These are phyloP conservation scores for Myiozetetes cayanensis DNA, from an alignment of 2,113 vertebrate genomes.

Conservation along the genomic window DNA sequence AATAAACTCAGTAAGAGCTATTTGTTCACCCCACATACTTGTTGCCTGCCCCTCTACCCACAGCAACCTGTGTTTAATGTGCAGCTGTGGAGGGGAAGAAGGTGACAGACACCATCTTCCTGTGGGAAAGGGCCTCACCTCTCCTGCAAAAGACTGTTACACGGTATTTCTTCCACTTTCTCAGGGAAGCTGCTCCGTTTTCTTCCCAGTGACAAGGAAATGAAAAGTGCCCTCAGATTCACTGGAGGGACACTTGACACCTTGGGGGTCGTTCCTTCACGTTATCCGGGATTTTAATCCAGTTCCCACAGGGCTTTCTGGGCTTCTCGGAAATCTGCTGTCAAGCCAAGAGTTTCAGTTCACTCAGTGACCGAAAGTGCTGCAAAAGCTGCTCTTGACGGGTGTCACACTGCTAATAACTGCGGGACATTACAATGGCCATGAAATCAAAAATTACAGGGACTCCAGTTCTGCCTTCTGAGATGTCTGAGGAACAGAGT, in stretches of 20 bases:
- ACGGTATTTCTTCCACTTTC: background rate
- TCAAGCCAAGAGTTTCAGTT: background rate
- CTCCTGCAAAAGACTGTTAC: background rate
- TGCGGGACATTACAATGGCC: background rate
- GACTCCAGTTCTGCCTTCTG: background rate
- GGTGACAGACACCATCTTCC: background rate
- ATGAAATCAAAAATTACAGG: background rate
- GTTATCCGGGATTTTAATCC: background rate
- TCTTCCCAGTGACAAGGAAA: background rate
- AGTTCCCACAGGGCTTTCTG: background rate
- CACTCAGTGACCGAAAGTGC: background rate
- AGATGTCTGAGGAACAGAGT: background rate
- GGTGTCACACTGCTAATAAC: background rate
- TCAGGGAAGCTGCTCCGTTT: background rate
- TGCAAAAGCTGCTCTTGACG: background rate
- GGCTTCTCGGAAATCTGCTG: background rate
- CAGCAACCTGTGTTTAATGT: fast-evolving
- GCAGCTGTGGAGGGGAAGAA: background rate
- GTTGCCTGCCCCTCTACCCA: background rate
- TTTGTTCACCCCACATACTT: background rate
- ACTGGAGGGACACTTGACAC: background rate
- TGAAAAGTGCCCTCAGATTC: background rate
- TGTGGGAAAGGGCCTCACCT: background rate
- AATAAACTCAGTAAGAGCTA: background rate
- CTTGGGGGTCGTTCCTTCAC: background rate